Evolutionary conservation across 1,140 invertebrate genomes (phyloP).

Genomic region (Ceratitis capitata): DNA sequence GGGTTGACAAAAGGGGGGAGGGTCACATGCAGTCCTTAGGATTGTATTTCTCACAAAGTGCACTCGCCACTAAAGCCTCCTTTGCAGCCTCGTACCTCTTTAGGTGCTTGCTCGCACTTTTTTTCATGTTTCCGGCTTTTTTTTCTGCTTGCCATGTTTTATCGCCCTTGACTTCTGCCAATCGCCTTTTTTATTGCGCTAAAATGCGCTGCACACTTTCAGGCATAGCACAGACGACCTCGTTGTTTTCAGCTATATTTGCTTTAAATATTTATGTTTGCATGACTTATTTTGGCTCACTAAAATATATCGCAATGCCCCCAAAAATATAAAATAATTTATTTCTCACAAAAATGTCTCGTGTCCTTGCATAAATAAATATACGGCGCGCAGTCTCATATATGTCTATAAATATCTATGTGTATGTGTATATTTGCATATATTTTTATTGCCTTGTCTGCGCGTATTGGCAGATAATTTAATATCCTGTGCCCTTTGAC

Average conservation of each 20-base stretch:
- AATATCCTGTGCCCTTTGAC: neutral
- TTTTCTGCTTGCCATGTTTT: neutral
- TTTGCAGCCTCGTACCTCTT: neutral
- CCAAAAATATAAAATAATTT: neutral
- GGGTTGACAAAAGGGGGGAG: no score
- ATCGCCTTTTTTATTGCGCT: neutral
- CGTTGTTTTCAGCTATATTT: neutral
- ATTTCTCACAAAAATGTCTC: neutral
- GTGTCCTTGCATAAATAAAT: neutral
- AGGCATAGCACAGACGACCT: neutral
- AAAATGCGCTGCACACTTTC: neutral
- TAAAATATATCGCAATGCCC: neutral
- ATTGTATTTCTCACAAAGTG: neutral
- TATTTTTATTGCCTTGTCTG: slow-evolving; percentile 27
- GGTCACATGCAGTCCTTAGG: neutral
- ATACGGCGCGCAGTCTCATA: neutral
- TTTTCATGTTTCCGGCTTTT: neutral
- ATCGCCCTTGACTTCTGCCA: neutral
- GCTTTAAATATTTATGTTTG: neutral
- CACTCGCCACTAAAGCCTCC: neutral
- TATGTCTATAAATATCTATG: slow-evolving; percentile 14
- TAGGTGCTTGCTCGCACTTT: neutral
- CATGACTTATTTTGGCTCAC: neutral
- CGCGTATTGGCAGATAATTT: slow-evolving; percentile 26
- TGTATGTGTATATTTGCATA: neutral